Conservation (phyloP, 2,797 vertebrate genomes). For the Schizopygopsis pylzovi region DNA sequence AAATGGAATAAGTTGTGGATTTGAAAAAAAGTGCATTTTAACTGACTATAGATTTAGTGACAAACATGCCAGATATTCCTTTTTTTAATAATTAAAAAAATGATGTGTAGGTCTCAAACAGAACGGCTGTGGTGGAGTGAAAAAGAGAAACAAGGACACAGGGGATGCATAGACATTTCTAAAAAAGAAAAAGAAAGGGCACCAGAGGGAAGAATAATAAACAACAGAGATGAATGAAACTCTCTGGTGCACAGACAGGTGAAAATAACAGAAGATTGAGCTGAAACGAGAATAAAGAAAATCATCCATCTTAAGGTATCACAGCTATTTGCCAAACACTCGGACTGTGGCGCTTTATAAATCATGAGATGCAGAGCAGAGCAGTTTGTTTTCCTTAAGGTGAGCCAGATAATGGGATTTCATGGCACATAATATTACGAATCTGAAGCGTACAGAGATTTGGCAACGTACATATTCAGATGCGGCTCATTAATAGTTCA, state of each 20-base stretch:
- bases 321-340: background rate
- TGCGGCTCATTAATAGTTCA: background rate
- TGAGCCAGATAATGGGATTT: background rate
- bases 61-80: background rate
- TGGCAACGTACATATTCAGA: background rate
- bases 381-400: background rate
- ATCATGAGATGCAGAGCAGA: slow-evolving; percentile 3
- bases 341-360: background rate
- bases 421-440: background rate
- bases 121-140: background rate
- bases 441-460: background rate
- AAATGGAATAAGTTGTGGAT: background rate
- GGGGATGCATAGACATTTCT: background rate
- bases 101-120: background rate
- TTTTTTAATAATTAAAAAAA: background rate
- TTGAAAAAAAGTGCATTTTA: background rate
- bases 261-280: background rate
- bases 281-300: slow-evolving; percentile 4
- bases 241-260: slow-evolving; percentile 6
- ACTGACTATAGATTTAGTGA: background rate
- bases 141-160: background rate
- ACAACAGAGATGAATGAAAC: slow-evolving; percentile 3
- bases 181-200: background rate
- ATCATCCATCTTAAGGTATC: background rate
- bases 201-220: slow-evolving; percentile 9